Evolutionary conservation across 1,140 invertebrate species (phyloP).

Genomic region (Heliconius nattereri): DNA sequence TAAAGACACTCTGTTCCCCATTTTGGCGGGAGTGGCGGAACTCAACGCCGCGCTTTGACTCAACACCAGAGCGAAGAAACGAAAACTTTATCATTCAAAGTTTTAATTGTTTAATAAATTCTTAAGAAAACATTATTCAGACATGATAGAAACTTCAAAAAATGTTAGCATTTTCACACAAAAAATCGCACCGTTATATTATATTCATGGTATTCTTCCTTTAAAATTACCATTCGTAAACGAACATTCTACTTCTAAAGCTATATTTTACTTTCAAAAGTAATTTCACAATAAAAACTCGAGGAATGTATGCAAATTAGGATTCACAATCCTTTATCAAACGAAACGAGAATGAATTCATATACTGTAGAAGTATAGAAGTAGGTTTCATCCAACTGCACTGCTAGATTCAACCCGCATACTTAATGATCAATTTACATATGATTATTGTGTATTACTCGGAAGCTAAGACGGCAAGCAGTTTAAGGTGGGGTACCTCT

Average conservation of each 20-base stretch:
- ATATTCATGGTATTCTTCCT: neutral
- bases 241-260: constrained; percentile 8
- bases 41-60: too few species aligned
- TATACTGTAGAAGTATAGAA: constrained; percentile 37
- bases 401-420: constrained; percentile 56
- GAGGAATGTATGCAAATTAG: constrained; percentile 37
- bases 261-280: constrained; percentile 25
- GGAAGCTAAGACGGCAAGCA: constrained; percentile 44
- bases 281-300: constrained; percentile 36
- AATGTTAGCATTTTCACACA: neutral
- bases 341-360: constrained; percentile 40
- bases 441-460: constrained; percentile 55
- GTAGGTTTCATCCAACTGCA: constrained; percentile 44
- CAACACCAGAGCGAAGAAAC: too few species aligned
- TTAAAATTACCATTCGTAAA: constrained; percentile 13
- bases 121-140: neutral
- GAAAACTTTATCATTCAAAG: neutral
- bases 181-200: neutral
- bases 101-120: neutral
- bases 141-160: neutral
- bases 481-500: constrained; percentile 34
- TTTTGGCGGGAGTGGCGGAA: too few species aligned
- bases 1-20: too few species aligned
- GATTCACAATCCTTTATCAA: constrained; percentile 39
- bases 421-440: constrained; percentile 64